Conservation (phyloP, 2,888 invertebrate species). For the Lamellibrachia satsuma region DNA sequence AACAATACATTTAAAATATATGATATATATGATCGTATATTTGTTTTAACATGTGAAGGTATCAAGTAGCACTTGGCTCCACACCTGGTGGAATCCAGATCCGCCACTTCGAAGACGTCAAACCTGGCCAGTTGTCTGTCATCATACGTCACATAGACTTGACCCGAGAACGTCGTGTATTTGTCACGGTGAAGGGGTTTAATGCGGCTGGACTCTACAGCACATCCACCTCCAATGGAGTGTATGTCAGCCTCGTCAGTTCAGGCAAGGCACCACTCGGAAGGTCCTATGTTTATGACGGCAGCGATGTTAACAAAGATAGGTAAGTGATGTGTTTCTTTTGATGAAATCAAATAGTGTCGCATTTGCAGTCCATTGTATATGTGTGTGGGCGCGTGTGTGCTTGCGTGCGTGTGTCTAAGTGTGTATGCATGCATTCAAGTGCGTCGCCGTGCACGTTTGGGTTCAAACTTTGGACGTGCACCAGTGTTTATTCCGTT, state of each 20-base stretch:
- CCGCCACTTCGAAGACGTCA: conserved; percentile 19
- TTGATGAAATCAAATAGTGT: too few species aligned
- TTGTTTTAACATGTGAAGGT: not conserved
- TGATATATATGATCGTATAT: too few species aligned
- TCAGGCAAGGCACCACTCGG: conserved; percentile 26
- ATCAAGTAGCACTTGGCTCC: conserved; percentile 26
- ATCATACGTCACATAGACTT: conserved; percentile 23
- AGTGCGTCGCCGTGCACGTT: too few species aligned
- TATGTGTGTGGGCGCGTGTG: not conserved
- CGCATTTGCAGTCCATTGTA: too few species aligned
- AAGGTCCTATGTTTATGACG: conserved; percentile 25
- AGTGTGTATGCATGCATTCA: not conserved
- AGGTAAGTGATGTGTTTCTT: not conserved
- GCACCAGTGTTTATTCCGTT: not conserved
- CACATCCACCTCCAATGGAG: conserved; percentile 41
- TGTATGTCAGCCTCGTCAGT: conserved; percentile 43
- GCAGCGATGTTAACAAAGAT: not conserved
- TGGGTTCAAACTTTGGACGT: too few species aligned
- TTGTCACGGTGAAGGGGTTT: conserved; percentile 42
- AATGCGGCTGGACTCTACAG: conserved; percentile 47
- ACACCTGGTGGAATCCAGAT: conserved; percentile 33
- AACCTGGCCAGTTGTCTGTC: not conserved
- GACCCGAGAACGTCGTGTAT: conserved; percentile 33
- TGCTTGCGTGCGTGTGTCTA: not conserved
- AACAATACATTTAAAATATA: too few species aligned